Evolutionary conservation across 2,113 vertebrate genomes (phyloP), one percentile per base, ranked within the genome.

Genomic region (Platysteira castanea): DNA sequence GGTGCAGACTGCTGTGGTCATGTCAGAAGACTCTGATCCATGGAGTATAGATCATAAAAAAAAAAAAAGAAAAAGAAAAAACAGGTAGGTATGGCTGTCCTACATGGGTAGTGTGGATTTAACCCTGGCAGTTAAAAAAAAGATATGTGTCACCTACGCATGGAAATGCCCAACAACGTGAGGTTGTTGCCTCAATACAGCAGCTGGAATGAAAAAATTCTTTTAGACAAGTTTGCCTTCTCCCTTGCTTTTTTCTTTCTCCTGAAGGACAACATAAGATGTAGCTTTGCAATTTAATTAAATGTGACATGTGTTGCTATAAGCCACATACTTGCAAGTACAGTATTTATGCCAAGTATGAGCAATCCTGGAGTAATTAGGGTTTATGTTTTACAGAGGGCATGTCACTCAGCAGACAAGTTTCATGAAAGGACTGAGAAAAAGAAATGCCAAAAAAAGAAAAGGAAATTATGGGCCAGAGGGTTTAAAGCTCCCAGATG

Each of bases 341-440:
- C 46, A 88, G 92, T 95, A 90, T 95, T 96, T 94, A 96, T 97
- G 96, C 94, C 94, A 92, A 96, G 87, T 89, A 97, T 92, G 93
- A 96, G 87, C 90, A 93, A 94, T 95, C 90, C 79, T 74, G 19
- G 53, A 84, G 84, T 93, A 95, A 96, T 97, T 96, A 97, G 60
- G 95, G 93, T 67, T 91, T 94, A 59, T 82, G 75, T 75, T 96
- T 93, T 96, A 95, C 83, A 86, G 89, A 93, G 95, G 94, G 95
- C 94, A 97, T 92, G 91, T 95, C 95, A 89, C 33, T 94, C 91
- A 95, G 82, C 87, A 94, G 90, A 96, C 63, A 42, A 81, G 81
- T 79, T 93, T 89, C 96, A 95, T 86, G 94, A 97, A 96, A 92
- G 85, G 94, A 93, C 93, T 69, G 77, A 95, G 85, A 83, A 89